phyloP scores from a whole-genome alignment of 2,113 vertebrate genomes.

The Fulmarus glacialis region DNA sequence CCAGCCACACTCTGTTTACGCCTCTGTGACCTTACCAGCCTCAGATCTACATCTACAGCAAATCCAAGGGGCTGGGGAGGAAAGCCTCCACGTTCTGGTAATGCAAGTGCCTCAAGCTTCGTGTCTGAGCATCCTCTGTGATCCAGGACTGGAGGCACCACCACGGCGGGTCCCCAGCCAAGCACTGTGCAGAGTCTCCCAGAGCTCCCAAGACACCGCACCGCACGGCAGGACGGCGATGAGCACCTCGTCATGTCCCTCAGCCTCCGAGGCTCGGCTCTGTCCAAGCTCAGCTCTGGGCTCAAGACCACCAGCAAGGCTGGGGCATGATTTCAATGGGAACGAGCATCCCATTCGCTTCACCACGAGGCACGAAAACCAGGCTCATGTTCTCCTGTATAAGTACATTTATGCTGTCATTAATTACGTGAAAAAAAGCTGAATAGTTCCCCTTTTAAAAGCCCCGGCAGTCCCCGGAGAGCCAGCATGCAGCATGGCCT shows the following conservation, averaged over 20 bases:
- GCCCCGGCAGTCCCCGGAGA: background rate
- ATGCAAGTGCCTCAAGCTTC: rapidly evolving
- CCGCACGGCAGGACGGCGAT: rapidly evolving
- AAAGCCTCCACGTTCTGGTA: rapidly evolving
- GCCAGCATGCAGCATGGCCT: too few relatives aligned
- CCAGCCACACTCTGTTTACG: background rate
- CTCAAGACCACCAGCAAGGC: background rate
- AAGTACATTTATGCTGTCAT: background rate
- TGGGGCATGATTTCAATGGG: background rate
- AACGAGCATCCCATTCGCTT: rapidly evolving
- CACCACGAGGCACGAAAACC: rapidly evolving
- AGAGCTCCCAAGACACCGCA: rapidly evolving
- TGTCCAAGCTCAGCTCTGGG: background rate
- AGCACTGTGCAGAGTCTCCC: rapidly evolving
- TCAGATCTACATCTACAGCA: background rate
- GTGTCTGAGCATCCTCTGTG: background rate
- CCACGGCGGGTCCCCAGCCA: rapidly evolving
- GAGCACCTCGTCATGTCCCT: rapidly evolving
- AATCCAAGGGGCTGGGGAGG: background rate
- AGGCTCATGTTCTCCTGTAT: rapidly evolving
- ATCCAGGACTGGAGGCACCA: background rate
- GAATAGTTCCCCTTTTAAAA: background rate
- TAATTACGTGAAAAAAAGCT: background rate
- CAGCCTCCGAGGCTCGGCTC: background rate
- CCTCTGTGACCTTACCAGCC: conserved; percentile 2